A percentile compares a stretch with the other conserved stretches of the same genome.
phyloP scores from a whole-genome alignment of 2,888 invertebrate genomes.

The Cybosia mesomella region DNA sequence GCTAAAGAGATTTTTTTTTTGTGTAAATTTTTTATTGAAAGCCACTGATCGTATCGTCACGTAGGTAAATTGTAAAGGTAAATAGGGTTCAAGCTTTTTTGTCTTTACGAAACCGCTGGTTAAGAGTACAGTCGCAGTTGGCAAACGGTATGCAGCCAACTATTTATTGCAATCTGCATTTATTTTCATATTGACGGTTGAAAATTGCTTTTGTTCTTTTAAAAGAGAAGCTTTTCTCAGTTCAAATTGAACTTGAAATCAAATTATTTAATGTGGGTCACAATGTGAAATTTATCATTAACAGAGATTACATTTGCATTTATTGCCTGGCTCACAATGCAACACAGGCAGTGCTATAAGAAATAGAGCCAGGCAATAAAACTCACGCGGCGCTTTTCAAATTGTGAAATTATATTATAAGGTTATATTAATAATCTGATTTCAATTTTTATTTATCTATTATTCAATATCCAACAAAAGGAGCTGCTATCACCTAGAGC shows the following conservation, averaged over 20 bases:
- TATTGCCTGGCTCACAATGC: background rate
- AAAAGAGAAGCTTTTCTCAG: too few species aligned
- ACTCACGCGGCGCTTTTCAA: background rate
- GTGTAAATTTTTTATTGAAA: constrained; percentile 52
- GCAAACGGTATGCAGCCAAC: constrained; percentile 7
- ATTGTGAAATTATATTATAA: background rate
- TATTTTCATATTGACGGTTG: background rate
- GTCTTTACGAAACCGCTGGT: constrained; percentile 21
- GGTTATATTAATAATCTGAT: background rate
- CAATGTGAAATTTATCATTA: background rate
- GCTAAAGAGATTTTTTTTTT: constrained; percentile 49
- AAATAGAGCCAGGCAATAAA: background rate
- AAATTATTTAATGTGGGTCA: background rate
- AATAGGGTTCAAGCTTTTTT: constrained; percentile 39
- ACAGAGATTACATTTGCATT: background rate
- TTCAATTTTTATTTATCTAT: too few species aligned
- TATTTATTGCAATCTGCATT: background rate
- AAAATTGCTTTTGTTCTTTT: background rate
- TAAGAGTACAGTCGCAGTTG: background rate
- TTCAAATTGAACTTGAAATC: too few species aligned
- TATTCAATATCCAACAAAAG: too few species aligned
- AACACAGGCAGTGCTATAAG: background rate
- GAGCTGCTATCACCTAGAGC: background rate
- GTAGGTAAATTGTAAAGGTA: constrained; percentile 64
- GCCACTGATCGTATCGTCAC: constrained; percentile 65